Base-by-base conservation (phyloP, 2,113 vertebrate genomes). In the Rhabdornis inornatus region DNA sequence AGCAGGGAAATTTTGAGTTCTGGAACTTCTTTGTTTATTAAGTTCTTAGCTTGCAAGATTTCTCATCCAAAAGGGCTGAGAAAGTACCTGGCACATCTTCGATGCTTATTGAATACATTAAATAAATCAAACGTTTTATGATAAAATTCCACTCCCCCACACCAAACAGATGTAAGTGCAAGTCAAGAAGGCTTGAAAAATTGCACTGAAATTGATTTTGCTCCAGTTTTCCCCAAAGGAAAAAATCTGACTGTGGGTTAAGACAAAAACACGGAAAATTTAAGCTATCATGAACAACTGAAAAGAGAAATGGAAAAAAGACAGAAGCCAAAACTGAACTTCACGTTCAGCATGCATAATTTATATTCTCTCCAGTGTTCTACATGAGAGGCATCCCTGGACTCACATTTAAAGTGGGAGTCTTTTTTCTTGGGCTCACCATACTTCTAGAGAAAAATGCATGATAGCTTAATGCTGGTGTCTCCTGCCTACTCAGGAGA, bases 1-100 rank as follows among this genome's bases (percentile, higher is more conserved):
- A 53, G 59, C 60, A 82, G 69, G 80, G 77, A 94, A 78, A 30
- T 64, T 78, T 83, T 69, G 49, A 89, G 35, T 83, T 93, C 89
- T 94, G 71, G 75, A 78, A 69, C 64, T 89, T 94, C 90, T 92
- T 94, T 96, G 93, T 94, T 93, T 94, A 81, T 83, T 81, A 94
- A 90, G 76, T 60, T 89, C 90, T 94, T 95, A 96, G 93, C 83
- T 92, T 96, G 94, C 93, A 96, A 95, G 90, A 82, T 76, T 96
- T 96, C 88, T 95, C 92, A 95, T 96, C 95, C 94, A 94, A 95
- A 94, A 94, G 59, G 56, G 69, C 85, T 96, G 83, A 95, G 94
- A 97, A 96, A 97, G 93, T 96, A 96, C 94, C 94, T 96, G 93
- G 93, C 94, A 97, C 95, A 96, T 93, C 94, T 90, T 90, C 65